Evolutionary conservation across 2,797 vertebrate genomes (phyloP).

Genomic region (Enteromius afrohamiltoni): DNA sequence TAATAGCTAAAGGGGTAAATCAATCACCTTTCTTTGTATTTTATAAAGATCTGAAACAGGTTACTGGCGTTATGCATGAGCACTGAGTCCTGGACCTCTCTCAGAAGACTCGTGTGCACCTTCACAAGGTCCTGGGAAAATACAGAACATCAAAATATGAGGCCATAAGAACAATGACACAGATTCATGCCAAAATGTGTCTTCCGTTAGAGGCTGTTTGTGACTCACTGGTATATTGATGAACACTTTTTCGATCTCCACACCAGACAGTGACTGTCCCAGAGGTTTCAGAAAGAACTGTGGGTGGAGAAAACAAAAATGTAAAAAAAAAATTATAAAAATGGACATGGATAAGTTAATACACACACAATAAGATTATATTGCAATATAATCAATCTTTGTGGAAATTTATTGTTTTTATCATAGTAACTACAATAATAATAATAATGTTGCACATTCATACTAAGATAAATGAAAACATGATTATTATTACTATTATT

Average conservation of each 20-base stretch:
- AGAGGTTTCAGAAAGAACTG: constrained; percentile 97
- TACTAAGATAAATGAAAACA: background rate
- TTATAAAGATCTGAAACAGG: constrained; percentile 93
- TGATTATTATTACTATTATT: background rate
- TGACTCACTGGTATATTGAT: constrained; percentile 93
- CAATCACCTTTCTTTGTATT: constrained; percentile 92
- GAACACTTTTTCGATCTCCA: constrained; percentile 90
- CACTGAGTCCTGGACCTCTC: constrained; percentile 91
- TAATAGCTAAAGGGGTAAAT: background rate
- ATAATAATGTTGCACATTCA: background rate
- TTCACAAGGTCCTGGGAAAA: constrained; percentile 89
- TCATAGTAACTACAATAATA: background rate
- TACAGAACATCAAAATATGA: constrained; percentile 50
- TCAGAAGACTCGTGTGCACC: constrained; percentile 89
- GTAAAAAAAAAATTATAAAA: background rate
- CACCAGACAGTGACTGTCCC: constrained; percentile 83
- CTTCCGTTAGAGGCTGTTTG: background rate
- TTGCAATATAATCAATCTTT: background rate
- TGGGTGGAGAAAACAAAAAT: constrained; percentile 36
- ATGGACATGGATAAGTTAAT: background rate
- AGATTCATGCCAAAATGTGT: background rate
- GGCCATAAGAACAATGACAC: background rate
- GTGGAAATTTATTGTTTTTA: background rate
- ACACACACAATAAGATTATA: background rate
- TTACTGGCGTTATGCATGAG: constrained; percentile 89